Evolutionary conservation across 1,140 invertebrate genomes (phyloP).

Genomic region (Bombus ignitus): DNA sequence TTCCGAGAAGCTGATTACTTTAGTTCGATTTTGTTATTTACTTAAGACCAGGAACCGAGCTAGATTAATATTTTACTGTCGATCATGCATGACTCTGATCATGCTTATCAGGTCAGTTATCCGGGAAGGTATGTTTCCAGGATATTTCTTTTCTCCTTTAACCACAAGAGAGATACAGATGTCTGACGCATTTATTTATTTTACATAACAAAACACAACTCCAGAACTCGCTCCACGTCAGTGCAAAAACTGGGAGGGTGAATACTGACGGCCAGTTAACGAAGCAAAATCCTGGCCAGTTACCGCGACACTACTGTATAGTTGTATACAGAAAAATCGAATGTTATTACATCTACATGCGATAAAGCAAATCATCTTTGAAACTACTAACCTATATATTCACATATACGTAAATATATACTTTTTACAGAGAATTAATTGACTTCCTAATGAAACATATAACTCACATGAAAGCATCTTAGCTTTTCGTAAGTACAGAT

Average conservation of each 20-base stretch:
- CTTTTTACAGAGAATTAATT: neutral
- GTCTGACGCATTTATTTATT: neutral
- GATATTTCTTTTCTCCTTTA: neutral
- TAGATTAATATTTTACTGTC: neutral
- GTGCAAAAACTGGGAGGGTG: neutral
- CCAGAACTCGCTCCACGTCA: neutral
- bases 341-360: neutral
- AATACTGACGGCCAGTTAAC: neutral
- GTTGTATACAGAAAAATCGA: conserved; percentile 22
- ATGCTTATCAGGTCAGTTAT: neutral
- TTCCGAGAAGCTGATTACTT: neutral
- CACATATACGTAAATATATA: neutral
- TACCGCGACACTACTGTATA: neutral
- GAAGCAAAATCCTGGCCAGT: neutral
- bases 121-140: neutral
- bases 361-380: neutral
- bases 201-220: neutral
- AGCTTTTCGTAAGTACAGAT: neutral
- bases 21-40: neutral
- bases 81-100: neutral
- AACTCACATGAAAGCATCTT: neutral
- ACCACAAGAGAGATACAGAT: neutral
- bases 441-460: neutral
- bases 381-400: neutral
- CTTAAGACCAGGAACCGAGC: neutral